A percentile compares a stretch with the other conserved stretches of the same genome.
Evolutionary conservation across 1,140 invertebrate species (phyloP).

Genomic region (Diorhabda elongata): DNA sequence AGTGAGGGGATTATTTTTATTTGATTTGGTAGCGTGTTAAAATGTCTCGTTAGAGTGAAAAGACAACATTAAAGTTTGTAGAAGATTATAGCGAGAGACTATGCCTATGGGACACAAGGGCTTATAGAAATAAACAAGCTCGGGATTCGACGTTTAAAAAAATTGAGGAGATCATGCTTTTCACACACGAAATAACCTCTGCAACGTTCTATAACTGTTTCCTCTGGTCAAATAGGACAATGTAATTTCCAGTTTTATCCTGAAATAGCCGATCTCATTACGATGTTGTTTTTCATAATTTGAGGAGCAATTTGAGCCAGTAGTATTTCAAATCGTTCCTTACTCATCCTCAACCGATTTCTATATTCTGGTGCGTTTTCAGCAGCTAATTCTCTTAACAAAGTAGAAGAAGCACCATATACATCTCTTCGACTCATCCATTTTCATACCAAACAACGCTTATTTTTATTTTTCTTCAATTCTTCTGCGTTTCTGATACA

Average conservation of each 20-base stretch:
- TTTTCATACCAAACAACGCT: too few relatives aligned
- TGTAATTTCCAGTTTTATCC: slow-evolving; percentile 22
- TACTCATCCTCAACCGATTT: too few relatives aligned
- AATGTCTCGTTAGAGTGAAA: not conserved
- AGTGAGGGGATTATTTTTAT: too few relatives aligned
- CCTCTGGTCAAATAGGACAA: slow-evolving; percentile 22
- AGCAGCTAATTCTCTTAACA: too few relatives aligned
- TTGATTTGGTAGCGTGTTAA: too few relatives aligned
- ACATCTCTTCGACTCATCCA: too few relatives aligned
- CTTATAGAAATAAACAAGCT: slow-evolving; percentile 23
- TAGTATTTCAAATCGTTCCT: slow-evolving; percentile 17
- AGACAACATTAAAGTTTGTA: slow-evolving; percentile 19
- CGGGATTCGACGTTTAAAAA: not conserved
- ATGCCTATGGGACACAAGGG: slow-evolving; percentile 18
- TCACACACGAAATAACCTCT: slow-evolving; percentile 16
- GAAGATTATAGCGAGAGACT: slow-evolving; percentile 8
- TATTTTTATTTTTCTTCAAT: too few relatives aligned
- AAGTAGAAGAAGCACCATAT: too few relatives aligned
- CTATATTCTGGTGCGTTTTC: too few relatives aligned
- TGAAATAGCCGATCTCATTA: slow-evolving; percentile 18
- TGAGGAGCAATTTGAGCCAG: slow-evolving; percentile 12
- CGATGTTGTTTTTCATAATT: slow-evolving; percentile 11
- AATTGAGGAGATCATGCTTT: slow-evolving; percentile 12
- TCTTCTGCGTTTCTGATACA: too few relatives aligned
- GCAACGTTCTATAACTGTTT: slow-evolving; percentile 18